These are phyloP conservation scores for Clostera curtula DNA, from an alignment of 2,888 invertebrate species.

Conservation along the genomic window DNA sequence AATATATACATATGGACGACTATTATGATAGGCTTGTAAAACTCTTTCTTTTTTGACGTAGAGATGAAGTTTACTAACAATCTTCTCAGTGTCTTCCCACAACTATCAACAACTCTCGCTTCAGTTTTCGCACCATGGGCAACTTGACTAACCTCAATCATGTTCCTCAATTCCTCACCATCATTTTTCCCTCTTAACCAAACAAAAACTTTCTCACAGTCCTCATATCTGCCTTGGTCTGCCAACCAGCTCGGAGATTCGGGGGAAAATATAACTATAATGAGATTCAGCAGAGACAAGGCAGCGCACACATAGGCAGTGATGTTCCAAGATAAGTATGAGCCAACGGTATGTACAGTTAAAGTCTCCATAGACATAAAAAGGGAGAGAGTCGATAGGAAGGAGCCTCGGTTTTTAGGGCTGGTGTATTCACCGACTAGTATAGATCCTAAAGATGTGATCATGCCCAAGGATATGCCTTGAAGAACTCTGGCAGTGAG, in stretches of 20 bases:
- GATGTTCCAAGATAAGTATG: constrained; percentile 65
- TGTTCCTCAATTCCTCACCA: constrained; percentile 37
- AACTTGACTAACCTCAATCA: constrained; percentile 13
- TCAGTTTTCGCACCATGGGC: not conserved
- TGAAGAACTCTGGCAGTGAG: constrained; percentile 25
- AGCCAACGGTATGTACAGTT: constrained; percentile 72
- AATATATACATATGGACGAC: constrained; percentile 30
- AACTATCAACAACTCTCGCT: not conserved
- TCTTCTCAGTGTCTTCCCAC: constrained; percentile 1
- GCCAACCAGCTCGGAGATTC: constrained; percentile 78
- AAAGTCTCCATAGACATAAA: constrained; percentile 72
- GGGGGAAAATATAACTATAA: constrained; percentile 43
- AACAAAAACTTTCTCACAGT: constrained; percentile 66
- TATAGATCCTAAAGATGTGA: constrained; percentile 44
- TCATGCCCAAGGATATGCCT: constrained; percentile 54
- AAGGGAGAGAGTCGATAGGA: constrained; percentile 67
- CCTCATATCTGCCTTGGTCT: constrained; percentile 58
- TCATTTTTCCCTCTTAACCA: constrained; percentile 64
- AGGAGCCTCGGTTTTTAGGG: constrained; percentile 67
- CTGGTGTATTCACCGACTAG: constrained; percentile 62
- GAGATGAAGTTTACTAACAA: not conserved
- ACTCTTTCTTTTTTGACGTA: constrained; percentile 27
- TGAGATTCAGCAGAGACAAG: constrained; percentile 51
- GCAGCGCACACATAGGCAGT: constrained; percentile 57
- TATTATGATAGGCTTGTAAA: constrained; percentile 34